Base-by-base conservation (phyloP, 2,113 vertebrate genomes). In the Vanacampus margaritifer region DNA sequence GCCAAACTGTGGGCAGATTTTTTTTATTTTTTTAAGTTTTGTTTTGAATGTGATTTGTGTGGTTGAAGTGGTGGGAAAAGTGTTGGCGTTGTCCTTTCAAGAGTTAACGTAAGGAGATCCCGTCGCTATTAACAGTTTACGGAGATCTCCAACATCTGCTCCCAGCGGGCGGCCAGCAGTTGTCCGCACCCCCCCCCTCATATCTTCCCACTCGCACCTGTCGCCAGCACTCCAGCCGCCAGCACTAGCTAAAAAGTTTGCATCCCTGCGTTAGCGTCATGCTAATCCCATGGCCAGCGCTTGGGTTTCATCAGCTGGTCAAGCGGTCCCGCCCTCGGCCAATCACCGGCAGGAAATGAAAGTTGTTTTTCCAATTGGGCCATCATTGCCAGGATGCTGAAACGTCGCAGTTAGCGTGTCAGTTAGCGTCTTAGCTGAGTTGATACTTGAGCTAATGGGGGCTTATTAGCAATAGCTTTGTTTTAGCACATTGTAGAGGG, bases 101-200 rank as follows among this genome's bases (percentile, higher is more conserved):
- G 87, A 67, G 87, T 90, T 89, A 88, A 88, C 84, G 88, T 88
- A 89, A 90, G 70, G 81, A 83, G 88, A 90, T 87, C 84, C 87
- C 75, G 80, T 75, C 85, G 86, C 87, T 90, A 88, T 88, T 88
- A 90, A 87, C 86, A 86, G 88, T 87, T 90, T 90, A 86, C 83
- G 81, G 76, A 89, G 88, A 79, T 89, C 84, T 83, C 71, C 83
- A 83, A 89, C 88, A 90, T 90, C 88, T 90, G 88, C 86, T 90
- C 88, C 86, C 87, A 83, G 81, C 81, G 84, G 83, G 86, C 78
- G 69, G 71, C 60, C 82, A 82, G 83, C 88, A 90, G 84, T 86
- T 90, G 88, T 84, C 80, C 14, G 0, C 76, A 51, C 68, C 75
- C 74, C 64, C 67, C 75, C 71, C 79, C 71, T 69, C 70, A 78